These are phyloP conservation scores for Procambarus clarkii DNA, from an alignment of 1,140 invertebrate genomes.

Conservation along the genomic window DNA sequence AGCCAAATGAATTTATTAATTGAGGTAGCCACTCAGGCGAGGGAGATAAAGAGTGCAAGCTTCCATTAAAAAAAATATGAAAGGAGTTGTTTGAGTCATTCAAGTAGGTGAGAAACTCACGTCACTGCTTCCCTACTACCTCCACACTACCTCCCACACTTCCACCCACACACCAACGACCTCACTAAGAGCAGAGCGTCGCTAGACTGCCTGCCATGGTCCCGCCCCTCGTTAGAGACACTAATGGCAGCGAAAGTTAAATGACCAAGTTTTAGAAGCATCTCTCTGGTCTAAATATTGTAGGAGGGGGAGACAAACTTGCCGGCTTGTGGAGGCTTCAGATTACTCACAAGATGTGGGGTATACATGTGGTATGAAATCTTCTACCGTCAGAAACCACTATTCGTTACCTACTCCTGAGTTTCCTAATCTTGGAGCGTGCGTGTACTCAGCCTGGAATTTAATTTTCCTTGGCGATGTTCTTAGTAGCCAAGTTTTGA, in stretches of 20 bases:
- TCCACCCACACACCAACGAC: not conserved
- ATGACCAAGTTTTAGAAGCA: slow-evolving; percentile 3
- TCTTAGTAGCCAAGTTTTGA: not conserved
- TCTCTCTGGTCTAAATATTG: slow-evolving; percentile 3
- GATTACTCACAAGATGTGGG: not conserved
- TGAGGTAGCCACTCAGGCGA: too few species aligned
- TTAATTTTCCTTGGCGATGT: not conserved
- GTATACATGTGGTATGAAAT: not conserved
- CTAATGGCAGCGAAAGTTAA: slow-evolving; percentile 11
- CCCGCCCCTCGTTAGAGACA: not conserved
- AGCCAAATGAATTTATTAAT: too few species aligned
- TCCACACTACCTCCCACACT: not conserved
- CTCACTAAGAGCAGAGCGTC: not conserved
- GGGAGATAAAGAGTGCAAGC: too few species aligned
- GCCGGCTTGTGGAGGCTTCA: not conserved
- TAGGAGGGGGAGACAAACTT: not conserved
- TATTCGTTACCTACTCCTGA: not conserved
- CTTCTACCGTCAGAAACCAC: not conserved
- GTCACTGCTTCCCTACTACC: not conserved
- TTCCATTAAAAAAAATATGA: too few species aligned
- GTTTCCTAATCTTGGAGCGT: not conserved
- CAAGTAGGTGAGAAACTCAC: too few species aligned
- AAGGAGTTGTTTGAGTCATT: too few species aligned
- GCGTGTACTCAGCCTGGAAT: not conserved
- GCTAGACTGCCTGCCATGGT: not conserved